phyloP scores from a whole-genome alignment of 2,888 invertebrate genomes.

The Epicampocera succincta region DNA sequence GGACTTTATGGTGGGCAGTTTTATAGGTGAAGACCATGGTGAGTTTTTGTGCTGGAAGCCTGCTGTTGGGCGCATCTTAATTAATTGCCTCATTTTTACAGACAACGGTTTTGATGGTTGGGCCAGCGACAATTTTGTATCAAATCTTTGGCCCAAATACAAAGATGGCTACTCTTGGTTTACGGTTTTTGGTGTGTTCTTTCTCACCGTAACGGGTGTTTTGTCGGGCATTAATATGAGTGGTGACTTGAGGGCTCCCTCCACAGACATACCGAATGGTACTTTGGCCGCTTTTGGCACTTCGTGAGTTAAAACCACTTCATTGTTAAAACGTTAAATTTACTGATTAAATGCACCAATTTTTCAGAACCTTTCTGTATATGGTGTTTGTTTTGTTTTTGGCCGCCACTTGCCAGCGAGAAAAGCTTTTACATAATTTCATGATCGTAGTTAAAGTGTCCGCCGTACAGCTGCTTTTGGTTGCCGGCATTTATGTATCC shows the following conservation, averaged over 20 bases:
- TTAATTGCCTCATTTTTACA: conserved; percentile 78
- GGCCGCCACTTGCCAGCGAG: conserved; percentile 92
- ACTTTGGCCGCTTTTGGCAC: conserved; percentile 95
- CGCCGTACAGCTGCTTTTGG: conserved; percentile 89
- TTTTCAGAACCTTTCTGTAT: conserved; percentile 90
- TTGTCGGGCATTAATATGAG: conserved; percentile 99
- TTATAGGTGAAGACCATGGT: conserved; percentile 89
- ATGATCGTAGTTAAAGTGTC: conserved; percentile 97
- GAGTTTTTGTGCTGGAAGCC: conserved; percentile 64
- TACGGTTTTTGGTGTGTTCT: conserved; percentile 97
- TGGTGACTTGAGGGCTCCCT: conserved; percentile 95
- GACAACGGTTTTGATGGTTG: conserved; percentile 93
- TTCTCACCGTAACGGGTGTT: conserved; percentile 98
- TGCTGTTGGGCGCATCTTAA: conserved; percentile 40
- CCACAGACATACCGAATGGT: conserved; percentile 95
- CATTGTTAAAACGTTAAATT: background rate
- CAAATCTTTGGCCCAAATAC: conserved; percentile 92
- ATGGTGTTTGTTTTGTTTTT: conserved; percentile 94
- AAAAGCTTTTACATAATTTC: conserved; percentile 88
- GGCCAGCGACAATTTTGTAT: conserved; percentile 88
- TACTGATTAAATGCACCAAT: conserved; percentile 76
- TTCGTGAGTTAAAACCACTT: conserved; percentile 84
- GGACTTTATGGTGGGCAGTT: conserved; percentile 97
- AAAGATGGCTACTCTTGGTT: conserved; percentile 94
- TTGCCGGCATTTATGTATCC: conserved; percentile 96